phyloP scores from a whole-genome alignment of 1,140 invertebrate genomes.

The Glossosoma conforme region DNA sequence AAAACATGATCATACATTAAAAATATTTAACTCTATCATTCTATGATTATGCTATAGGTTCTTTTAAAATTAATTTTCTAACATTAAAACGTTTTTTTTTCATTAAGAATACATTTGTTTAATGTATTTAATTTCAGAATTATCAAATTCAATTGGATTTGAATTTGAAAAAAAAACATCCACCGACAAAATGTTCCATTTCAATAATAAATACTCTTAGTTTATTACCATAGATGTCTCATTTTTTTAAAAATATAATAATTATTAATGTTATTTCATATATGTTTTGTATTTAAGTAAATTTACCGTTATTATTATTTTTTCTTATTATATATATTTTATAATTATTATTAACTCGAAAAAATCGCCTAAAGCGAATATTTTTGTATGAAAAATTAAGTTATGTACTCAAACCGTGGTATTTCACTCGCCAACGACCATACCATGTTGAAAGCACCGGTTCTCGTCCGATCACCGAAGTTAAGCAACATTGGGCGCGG shows the following conservation, averaged over 20 bases:
- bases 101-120: neutral
- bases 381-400: neutral
- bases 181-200: no score
- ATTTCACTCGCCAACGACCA: slow-evolving; percentile 24
- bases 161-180: no score
- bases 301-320: no score
- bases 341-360: neutral
- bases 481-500: slow-evolving; percentile 31
- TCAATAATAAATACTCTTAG: no score
- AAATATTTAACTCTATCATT: neutral
- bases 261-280: no score
- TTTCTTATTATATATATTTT: no score
- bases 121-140: no score
- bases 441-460: slow-evolving; percentile 30
- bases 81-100: neutral
- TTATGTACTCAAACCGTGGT: neutral
- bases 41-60: neutral
- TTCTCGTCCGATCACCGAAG: slow-evolving; percentile 32
- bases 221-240: no score
- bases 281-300: no score
- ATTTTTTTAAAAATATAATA: no score
- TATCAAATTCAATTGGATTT: no score
- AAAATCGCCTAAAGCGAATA: neutral
- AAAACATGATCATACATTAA: neutral
- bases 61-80: neutral